Percentiles rank a stretch among this genome's conserved stretches.
These are phyloP conservation scores for Ctenicera cuprea DNA, from an alignment of 2,888 invertebrate genomes.

Conservation along the genomic window DNA sequence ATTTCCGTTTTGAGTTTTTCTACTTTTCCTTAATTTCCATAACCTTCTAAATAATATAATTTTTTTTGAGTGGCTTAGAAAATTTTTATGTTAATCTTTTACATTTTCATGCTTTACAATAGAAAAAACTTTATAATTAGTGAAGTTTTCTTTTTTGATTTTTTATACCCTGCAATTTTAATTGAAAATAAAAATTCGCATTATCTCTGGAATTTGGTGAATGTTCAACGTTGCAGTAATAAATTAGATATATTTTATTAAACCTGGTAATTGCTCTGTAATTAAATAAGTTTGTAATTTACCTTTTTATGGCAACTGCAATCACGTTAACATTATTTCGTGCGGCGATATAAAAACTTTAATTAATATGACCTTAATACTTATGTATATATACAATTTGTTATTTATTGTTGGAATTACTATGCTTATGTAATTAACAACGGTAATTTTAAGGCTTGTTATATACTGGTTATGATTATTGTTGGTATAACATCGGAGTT, in stretches of 20 bases:
- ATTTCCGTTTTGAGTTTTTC: conserved; percentile 6
- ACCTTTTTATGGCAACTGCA: conserved; percentile 19
- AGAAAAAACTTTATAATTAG: no score
- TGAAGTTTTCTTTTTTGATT: no score
- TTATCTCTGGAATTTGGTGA: no score
- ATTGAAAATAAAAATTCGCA: no score
- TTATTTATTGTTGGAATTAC: conserved; percentile 54
- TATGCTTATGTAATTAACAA: conserved; percentile 55
- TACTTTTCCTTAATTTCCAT: background rate
- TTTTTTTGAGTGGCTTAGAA: background rate
- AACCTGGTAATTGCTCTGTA: conserved; percentile 12
- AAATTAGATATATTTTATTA: background rate
- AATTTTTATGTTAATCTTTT: no score
- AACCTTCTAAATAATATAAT: background rate
- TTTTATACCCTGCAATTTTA: no score
- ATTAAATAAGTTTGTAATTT: conserved; percentile 42
- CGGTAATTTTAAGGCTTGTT: conserved; percentile 44
- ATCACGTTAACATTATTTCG: conserved; percentile 34
- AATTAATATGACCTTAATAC: conserved; percentile 56
- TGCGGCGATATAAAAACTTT: conserved; percentile 45
- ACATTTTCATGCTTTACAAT: no score
- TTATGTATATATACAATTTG: conserved; percentile 46
- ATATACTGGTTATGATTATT: conserved; percentile 7
- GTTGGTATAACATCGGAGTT: background rate
- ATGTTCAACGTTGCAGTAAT: background rate